Base-by-base conservation (phyloP, 2,888 invertebrate species). In the Campopleginae sp. region DNA sequence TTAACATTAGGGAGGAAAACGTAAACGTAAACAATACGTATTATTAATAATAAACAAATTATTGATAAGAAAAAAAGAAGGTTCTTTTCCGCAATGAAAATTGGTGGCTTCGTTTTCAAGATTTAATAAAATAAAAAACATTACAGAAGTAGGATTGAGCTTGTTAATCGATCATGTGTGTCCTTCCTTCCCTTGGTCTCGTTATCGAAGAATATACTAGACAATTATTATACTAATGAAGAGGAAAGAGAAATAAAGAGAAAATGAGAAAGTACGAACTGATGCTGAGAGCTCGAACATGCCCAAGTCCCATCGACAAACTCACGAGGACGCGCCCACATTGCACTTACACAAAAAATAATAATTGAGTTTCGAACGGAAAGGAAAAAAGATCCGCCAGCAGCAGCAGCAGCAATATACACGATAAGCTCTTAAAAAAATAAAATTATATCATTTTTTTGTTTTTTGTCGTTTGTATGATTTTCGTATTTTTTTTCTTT, bases 361-460 rank as follows among this genome's bases (percentile, higher is more conserved):
- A 66, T 75, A 66, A 77, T 82, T n/a, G 72, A 75, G 46, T 76
- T 68, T 66, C 58, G 72, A 77, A 78, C 68, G 48, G 66, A 61
- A 68, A 71, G 48, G 19, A 14, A 54, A 71, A 71, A 72, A 54
- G 19, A 72, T 46, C 65, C 65, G 77, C 82, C 44, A 58, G 58
- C 66, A 68, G 75, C 77, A 76, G 42, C 48, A 76, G 46, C 81
- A 81, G 86, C 78, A 86, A 84, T 83, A 79, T 85, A 87, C 86
- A 87, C 74, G 72, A 86, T 68, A 87, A 89, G 86, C 85, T 88
- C 87, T 87, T 91, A 90, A 86, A 90, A 90, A 91, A 90, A 90
- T 90, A 91, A 89, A 90, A 88, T 89, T 88, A 84, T 84, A 88
- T 89, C 54, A 72, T 86, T 86, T 80, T 74, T 80, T 86, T 86